phyloP scores from a whole-genome alignment of 30 jellyfish, hydroid and myxozoan species.

The Turritopsis rubra region DNA sequence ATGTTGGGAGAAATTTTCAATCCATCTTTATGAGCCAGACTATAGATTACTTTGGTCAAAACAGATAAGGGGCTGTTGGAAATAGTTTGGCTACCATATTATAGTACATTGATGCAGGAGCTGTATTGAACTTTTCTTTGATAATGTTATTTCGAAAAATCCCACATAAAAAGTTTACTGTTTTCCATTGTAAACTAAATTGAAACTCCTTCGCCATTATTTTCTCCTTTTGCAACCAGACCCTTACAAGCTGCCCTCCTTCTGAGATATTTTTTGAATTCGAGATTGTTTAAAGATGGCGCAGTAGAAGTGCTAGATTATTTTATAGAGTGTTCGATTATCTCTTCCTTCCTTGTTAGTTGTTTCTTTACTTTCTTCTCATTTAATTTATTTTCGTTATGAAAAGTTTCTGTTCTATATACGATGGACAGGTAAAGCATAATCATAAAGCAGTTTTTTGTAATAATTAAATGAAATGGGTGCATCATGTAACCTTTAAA shows the following conservation, averaged over 20 bases:
- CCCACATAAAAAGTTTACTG: neutral
- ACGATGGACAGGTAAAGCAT: too few relatives aligned
- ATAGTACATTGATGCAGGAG: neutral
- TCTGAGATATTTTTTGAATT: neutral
- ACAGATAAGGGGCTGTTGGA: neutral
- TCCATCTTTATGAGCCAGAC: neutral
- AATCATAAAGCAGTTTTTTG: too few relatives aligned
- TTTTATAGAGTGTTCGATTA: too few relatives aligned
- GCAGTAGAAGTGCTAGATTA: neutral
- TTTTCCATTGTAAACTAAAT: neutral
- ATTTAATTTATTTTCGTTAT: too few relatives aligned
- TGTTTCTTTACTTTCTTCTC: too few relatives aligned
- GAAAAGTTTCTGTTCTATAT: too few relatives aligned
- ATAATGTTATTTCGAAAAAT: neutral
- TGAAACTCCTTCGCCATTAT: neutral
- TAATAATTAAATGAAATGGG: too few relatives aligned
- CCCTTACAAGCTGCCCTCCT: neutral
- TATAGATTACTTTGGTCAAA: neutral
- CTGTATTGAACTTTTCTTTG: neutral
- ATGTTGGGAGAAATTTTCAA: neutral
- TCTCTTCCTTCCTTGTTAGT: too few relatives aligned
- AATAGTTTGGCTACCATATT: neutral
- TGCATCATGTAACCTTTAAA: too few relatives aligned
- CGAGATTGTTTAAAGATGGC: neutral
- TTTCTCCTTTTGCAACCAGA: neutral